Base-by-base conservation (phyloP, 2,797 vertebrate genomes). In the Acestrorhynchus altus region DNA sequence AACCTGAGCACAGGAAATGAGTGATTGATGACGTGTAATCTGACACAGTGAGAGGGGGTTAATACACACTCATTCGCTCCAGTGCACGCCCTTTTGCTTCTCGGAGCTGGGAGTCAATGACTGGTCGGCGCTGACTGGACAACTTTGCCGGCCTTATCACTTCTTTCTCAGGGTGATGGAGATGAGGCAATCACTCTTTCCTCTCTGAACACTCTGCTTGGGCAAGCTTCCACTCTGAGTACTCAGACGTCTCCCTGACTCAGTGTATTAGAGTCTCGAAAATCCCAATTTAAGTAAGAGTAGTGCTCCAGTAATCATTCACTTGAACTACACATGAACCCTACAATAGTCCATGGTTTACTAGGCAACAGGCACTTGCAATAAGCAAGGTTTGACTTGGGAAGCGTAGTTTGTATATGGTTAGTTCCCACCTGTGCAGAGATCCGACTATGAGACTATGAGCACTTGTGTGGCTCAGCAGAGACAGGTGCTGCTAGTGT, bases 1-100 rank as follows among this genome's bases (percentile, higher is more conserved):
- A 91, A 86, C 82, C 54, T 18, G 85, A 91, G 86, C 86, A 87
- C 89, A 92, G 91, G 90, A 92, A 90, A 85, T 68, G 78, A 81
- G 85, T 88, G 90, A 90, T 85, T 86, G 87, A 88, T 85, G 80
- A 85, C 74, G 84, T 72, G 80, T 72, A 89, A 82, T 86, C 83
- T 81, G 68, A 65, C 74, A 67, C 18, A n/a, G 72, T 84, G 54
- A 72, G 66, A 86, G 84, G 84, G 85, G 85, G 83, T 85, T 67
- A n/a, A 81, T 87, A 0, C 67, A 82, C 70, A 83, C 80, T 87
- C 82, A 76, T 74, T 83, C n/a, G 1, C 77, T 81, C 28, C 60
- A 44, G 74, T 83, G 82, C 83, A 85, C 80, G 82, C 69, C 42
- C 7, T 26, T 13, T 84, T 83, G 72, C 73, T n/a, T 83, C 79